Evolutionary conservation across 2,113 vertebrate genomes (phyloP).

Genomic region (Etia nguti): DNA sequence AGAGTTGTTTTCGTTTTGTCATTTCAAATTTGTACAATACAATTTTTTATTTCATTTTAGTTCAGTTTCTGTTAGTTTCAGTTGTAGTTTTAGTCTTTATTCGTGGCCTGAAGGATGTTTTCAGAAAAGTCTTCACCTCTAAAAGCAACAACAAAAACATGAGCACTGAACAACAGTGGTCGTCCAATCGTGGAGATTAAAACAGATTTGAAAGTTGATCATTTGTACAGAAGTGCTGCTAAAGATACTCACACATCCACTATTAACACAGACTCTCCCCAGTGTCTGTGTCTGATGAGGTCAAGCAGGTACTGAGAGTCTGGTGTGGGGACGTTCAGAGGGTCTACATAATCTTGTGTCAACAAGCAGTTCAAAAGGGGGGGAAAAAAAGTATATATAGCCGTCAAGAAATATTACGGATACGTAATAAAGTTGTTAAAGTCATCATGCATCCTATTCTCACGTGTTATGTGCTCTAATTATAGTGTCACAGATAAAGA

Average conservation of each 20-base stretch:
- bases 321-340: conserved; percentile 75
- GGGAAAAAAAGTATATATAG: background rate
- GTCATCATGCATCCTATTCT: accelerated
- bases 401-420: accelerated
- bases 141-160: background rate
- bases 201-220: background rate
- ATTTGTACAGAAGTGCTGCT: background rate
- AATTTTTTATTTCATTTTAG: background rate
- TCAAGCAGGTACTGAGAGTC: conserved; percentile 82
- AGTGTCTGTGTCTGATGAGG: conserved; percentile 71
- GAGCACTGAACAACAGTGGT: background rate
- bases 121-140: conserved; percentile 78
- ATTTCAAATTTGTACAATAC: background rate
- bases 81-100: background rate
- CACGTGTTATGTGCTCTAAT: background rate
- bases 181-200: background rate
- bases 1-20: background rate
- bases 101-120: conserved; percentile 72
- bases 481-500: background rate
- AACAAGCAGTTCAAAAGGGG: background rate
- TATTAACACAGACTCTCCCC: conserved; percentile 82
- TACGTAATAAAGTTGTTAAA: background rate
- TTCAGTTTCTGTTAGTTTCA: background rate
- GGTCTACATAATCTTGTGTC: conserved; percentile 79
- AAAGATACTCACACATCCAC: conserved; percentile 78